These are phyloP conservation scores for Mobula birostris DNA, from an alignment of 2,113 vertebrate genomes.

Conservation along the genomic window DNA sequence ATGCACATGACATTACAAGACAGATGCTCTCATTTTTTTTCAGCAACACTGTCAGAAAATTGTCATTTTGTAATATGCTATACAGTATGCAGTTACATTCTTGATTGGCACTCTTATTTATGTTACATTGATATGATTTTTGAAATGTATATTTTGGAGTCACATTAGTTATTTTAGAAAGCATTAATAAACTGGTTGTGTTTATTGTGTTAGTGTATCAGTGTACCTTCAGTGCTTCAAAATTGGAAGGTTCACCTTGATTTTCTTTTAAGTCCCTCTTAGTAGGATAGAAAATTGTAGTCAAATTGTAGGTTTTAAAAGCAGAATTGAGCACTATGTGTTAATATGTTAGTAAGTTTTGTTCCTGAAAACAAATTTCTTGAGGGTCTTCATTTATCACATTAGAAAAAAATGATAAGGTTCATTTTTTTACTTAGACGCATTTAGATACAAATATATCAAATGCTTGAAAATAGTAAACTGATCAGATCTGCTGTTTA, in stretches of 20 bases:
- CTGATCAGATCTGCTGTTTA: constrained; percentile 11
- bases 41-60: not conserved
- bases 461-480: not conserved
- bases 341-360: not conserved
- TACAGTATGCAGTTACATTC: not conserved
- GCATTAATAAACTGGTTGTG: not conserved
- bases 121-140: not conserved
- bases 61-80: not conserved
- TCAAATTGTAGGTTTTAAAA: not conserved
- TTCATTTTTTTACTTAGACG: constrained; percentile 11
- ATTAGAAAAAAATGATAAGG: not conserved
- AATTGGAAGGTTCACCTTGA: not conserved
- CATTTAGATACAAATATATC: not conserved
- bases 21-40: not conserved
- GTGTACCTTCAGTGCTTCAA: not conserved
- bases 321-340: not conserved
- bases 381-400: not conserved
- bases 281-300: not conserved
- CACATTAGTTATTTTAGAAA: not conserved
- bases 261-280: not conserved
- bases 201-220: not conserved
- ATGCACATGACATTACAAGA: not conserved
- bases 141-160: not conserved
- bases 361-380: not conserved
- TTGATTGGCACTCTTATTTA: not conserved